Percentiles rank a stretch among this genome's conserved stretches.
These are phyloP conservation scores for Antechinus stuartii DNA, from an alignment of 2,113 vertebrate genomes.

Conservation along the genomic window DNA sequence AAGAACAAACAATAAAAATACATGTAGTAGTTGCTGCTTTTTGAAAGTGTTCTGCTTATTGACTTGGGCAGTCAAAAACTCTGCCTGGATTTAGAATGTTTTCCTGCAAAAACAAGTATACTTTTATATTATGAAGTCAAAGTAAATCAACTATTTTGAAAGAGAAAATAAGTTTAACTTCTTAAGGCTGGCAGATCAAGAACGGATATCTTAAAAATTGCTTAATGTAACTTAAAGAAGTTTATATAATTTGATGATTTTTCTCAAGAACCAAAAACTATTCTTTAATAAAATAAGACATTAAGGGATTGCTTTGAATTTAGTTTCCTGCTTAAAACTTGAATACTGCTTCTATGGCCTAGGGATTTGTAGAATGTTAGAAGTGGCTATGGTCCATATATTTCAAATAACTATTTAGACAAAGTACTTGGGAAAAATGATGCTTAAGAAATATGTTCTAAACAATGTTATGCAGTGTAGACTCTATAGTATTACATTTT, in stretches of 20 bases:
- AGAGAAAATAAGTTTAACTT: constrained; percentile 45
- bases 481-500: not conserved
- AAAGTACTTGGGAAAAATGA: not conserved
- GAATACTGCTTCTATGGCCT: not conserved
- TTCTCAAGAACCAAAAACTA: not conserved
- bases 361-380: not conserved
- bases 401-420: not conserved
- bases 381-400: not conserved
- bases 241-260: constrained; percentile 29
- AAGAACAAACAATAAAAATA: not conserved
- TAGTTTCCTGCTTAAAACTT: not conserved
- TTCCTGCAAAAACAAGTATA: not conserved
- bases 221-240: constrained; percentile 15
- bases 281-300: constrained; percentile 38
- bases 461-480: not conserved
- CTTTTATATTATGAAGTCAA: not conserved
- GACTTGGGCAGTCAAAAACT: not conserved
- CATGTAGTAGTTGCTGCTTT: not conserved
- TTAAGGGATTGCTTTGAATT: not conserved
- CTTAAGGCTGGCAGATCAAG: constrained; percentile 18
- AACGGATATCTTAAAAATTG: not conserved
- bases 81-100: not conserved
- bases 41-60: not conserved
- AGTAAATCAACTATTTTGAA: not conserved
- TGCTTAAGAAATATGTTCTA: not conserved